Base-by-base conservation (phyloP, 2,113 vertebrate species). In the Rhinopomastus cyanomelas region DNA sequence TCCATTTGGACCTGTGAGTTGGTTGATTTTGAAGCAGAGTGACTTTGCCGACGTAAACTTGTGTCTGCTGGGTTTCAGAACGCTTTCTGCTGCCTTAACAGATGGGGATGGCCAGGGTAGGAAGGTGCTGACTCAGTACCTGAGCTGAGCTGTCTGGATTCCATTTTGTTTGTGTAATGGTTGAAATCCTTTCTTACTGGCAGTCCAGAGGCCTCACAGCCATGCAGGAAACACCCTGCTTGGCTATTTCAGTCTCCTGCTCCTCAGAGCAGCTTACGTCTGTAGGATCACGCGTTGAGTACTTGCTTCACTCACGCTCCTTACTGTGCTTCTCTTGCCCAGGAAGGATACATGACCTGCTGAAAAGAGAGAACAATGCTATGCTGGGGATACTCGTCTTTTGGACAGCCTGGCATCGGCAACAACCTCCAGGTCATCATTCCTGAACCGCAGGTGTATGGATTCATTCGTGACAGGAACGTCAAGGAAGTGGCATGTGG, bases 371-470 rank as follows among this genome's bases (percentile, higher is more conserved):
- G 93, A 97, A 96, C 39, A 97, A 99, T 99, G 99, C 97, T 99
- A 96, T 99, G 99, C 93, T 99, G 99, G 99, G 99, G 99, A 53
- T 98, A 98, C 93, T 98, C 98, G 29, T 98, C 97, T 93, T 97
- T 98, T 61, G 99, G 99, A 96, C 98, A 98, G 37, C 97, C 99
- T 95, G 99, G 98, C 21, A 95, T 98, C 91, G 96, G 98, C 65
- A 97, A 97, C 37, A 96, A 93, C 77, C 95, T 97, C 57, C 97
- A 97, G 80, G 96, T 97, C 27, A 95, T 98, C 27, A 95, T 98
- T 83, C 94, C 97, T 23, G 98, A 99, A 69, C 99, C 99, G 0
- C 98, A 95, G 87, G 97, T 87, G 76, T 98, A 98, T 86, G 95
- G 95, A 11, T 98, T 98, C 93, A 97, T 99, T 88, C 97, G 94